Conservation (phyloP, 2,888 invertebrate species). For the Theretra japonica region DNA sequence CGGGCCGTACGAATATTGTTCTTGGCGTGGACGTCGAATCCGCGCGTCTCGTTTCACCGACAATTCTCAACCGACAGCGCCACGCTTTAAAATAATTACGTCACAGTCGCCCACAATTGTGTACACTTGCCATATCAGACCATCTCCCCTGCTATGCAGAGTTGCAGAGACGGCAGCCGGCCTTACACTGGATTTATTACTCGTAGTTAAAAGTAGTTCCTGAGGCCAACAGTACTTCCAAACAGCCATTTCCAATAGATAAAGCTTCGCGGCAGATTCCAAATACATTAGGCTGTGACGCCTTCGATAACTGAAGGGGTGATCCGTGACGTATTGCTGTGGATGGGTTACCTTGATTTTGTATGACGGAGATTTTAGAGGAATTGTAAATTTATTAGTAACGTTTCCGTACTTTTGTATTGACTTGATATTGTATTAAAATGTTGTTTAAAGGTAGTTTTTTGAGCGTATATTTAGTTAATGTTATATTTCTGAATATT, state of each 20-base stretch:
- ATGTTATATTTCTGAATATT: too few species aligned
- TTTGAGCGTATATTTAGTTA: too few species aligned
- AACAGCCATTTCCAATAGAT: conserved; percentile 83
- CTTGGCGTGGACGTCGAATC: too few species aligned
- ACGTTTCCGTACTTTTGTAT: too few species aligned
- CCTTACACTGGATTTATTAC: conserved; percentile 80
- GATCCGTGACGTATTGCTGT: conserved; percentile 29
- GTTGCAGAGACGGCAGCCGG: conserved; percentile 66
- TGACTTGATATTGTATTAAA: too few species aligned
- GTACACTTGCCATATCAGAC: conserved; percentile 37
- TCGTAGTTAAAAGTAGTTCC: conserved; percentile 81
- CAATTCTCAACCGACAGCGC: too few species aligned
- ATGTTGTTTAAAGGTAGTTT: too few species aligned
- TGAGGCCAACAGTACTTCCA: conserved; percentile 78
- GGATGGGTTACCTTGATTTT: background rate
- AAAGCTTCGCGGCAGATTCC: conserved; percentile 80
- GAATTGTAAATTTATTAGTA: background rate
- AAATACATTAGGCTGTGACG: conserved; percentile 80
- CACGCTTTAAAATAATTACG: too few species aligned
- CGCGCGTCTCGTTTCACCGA: too few species aligned
- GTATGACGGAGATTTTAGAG: background rate
- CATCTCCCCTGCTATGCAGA: conserved; percentile 68
- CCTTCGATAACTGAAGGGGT: conserved; percentile 54
- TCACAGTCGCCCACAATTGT: background rate
- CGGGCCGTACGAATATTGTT: too few species aligned